A percentile compares a stretch with the other conserved stretches of the same genome.
Conservation (phyloP, 2,888 invertebrate species). For the Torymus aiolomorphi region DNA sequence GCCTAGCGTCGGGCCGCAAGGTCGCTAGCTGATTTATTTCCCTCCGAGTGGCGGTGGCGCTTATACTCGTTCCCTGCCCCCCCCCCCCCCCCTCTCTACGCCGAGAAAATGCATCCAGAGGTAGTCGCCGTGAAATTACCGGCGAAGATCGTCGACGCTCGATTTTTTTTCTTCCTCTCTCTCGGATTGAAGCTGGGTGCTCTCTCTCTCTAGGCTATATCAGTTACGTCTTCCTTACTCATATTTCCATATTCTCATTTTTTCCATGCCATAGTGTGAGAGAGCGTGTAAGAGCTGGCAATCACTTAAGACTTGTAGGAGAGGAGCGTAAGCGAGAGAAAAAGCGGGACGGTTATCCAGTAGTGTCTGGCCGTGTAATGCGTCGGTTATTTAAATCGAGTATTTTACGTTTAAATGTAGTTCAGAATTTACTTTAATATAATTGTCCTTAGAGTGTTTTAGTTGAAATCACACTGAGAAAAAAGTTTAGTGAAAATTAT, state of each 20-base stretch:
- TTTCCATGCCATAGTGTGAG: not conserved
- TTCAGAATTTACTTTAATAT: too few species aligned
- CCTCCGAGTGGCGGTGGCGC: slow-evolving; percentile 57
- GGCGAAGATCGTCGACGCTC: slow-evolving; percentile 26
- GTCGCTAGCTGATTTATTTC: slow-evolving; percentile 59
- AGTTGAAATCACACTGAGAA: too few species aligned
- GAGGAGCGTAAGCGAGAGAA: too few species aligned
- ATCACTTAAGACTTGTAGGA: slow-evolving; percentile 5
- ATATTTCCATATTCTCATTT: slow-evolving; percentile 38
- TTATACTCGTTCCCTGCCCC: slow-evolving; percentile 2
- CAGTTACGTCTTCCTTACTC: slow-evolving; percentile 28
- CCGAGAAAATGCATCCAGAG: slow-evolving; percentile 65
- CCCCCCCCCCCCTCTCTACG: not conserved
- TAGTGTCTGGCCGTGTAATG: not conserved
- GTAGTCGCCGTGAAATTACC: slow-evolving; percentile 70
- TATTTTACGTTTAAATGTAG: too few species aligned
- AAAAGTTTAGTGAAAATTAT: too few species aligned
- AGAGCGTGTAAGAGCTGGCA: not conserved
- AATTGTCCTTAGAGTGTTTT: too few species aligned
- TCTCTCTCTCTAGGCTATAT: slow-evolving; percentile 21
- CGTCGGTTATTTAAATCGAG: too few species aligned
- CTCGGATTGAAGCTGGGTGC: not conserved
- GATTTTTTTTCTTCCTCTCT: not conserved
- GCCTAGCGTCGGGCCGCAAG: slow-evolving; percentile 23
- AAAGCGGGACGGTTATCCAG: not conserved